Evolutionary conservation across 2,113 vertebrate genomes (phyloP).

Genomic region (Elaphurus davidianus): DNA sequence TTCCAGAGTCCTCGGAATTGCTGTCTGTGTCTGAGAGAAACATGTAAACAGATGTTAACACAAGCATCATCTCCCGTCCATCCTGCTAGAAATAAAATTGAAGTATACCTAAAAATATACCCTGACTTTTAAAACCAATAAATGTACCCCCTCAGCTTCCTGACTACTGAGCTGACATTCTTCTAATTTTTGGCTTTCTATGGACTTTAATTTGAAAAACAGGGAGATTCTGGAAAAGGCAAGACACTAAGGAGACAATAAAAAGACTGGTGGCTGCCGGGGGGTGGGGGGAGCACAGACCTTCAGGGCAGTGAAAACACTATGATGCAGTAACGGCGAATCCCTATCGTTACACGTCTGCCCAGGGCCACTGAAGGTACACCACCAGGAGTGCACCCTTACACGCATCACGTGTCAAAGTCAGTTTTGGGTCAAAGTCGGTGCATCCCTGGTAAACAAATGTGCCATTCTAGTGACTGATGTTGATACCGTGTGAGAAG

Average conservation of each 20-base stretch:
- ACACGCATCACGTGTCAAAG: neutral
- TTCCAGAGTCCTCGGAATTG: conserved; percentile 91
- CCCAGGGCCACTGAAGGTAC: neutral
- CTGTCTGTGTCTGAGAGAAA: conserved; percentile 89
- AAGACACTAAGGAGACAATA: neutral
- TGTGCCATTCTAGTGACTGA: neutral
- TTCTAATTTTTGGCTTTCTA: neutral
- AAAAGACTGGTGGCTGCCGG: neutral
- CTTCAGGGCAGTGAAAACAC: neutral
- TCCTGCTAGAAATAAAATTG: neutral
- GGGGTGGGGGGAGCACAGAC: fast-evolving
- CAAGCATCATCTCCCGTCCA: neutral
- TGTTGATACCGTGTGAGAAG: too few relatives aligned
- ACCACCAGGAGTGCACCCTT: neutral
- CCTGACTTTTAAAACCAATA: neutral
- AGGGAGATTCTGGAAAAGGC: neutral
- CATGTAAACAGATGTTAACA: neutral
- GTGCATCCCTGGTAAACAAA: neutral
- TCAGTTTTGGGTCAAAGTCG: neutral
- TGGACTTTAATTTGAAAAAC: neutral
- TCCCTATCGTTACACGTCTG: fast-evolving
- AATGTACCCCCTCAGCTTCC: neutral
- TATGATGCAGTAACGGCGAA: fast-evolving
- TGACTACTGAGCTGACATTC: neutral
- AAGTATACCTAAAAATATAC: neutral